Conservation (phyloP, 2,113 vertebrate genomes). For the Tichodroma muraria region DNA sequence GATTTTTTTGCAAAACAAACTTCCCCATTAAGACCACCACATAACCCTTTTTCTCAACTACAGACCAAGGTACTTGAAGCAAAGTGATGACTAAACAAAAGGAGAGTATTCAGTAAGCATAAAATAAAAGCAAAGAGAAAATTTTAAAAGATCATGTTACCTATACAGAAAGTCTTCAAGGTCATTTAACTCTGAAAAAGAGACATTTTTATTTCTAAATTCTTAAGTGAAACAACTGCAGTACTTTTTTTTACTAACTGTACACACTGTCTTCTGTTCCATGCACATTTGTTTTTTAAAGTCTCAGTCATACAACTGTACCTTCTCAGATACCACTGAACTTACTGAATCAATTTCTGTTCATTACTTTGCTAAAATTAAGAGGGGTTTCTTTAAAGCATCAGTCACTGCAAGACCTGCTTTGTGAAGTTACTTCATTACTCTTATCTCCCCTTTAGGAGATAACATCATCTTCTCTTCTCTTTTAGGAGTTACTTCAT, state of each 20-base stretch:
- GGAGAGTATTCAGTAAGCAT: neutral
- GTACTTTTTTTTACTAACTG: neutral
- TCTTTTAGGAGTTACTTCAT: no score
- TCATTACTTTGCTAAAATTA: neutral
- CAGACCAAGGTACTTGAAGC: neutral
- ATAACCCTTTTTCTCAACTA: neutral
- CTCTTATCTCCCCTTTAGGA: no score
- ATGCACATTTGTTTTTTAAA: neutral
- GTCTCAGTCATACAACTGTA: neutral
- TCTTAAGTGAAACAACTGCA: neutral
- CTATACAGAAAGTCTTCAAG: neutral
- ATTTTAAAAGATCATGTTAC: neutral
- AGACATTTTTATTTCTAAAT: neutral
- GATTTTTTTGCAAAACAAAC: constrained; percentile 44
- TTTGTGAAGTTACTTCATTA: neutral
- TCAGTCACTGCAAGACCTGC: neutral
- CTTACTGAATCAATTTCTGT: neutral
- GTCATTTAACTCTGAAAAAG: neutral
- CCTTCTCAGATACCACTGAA: neutral
- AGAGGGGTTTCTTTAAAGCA: neutral
- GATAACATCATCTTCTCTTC: no score
- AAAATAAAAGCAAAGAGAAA: constrained; percentile 19
- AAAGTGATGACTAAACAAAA: constrained; percentile 39
- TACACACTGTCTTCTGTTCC: neutral
- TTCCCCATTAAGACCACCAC: constrained; percentile 19